A percentile compares a stretch with the other conserved stretches of the same genome.
phyloP scores from a whole-genome alignment of 2,797 vertebrate species.

The Pristis pectinata region DNA sequence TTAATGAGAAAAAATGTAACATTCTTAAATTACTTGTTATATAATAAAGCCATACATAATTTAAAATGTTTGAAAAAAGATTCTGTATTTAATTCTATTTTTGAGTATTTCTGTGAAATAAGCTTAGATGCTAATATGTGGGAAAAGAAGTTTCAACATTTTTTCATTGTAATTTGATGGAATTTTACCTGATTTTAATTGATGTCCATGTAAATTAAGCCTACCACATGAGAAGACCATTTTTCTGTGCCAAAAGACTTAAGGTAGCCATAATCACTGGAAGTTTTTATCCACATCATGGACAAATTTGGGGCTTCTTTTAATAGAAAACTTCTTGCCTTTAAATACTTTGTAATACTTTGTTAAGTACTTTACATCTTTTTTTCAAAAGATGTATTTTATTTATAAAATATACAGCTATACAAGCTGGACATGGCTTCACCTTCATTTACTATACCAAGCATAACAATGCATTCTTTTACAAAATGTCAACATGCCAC shows the following conservation, averaged over 20 bases:
- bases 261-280: no score
- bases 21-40: background rate
- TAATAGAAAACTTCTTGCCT: background rate
- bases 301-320: background rate
- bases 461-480: no score
- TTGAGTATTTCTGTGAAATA: background rate
- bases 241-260: background rate
- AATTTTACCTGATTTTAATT: background rate
- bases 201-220: background rate
- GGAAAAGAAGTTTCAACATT: background rate
- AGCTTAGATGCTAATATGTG: background rate
- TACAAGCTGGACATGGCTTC: no score
- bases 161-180: background rate
- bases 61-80: background rate
- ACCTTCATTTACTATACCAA: no score
- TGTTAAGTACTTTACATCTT: no score
- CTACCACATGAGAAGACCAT: background rate
- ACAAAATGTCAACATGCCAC: no score
- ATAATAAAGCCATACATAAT: background rate
- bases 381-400: no score
- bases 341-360: background rate
- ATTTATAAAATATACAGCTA: no score
- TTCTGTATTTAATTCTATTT: constrained; percentile 4
- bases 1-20: background rate
- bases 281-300: background rate